Evolutionary conservation across 2,888 invertebrate genomes (phyloP), one percentile per base, ranked within the genome.

Genomic region (Mactromeris polynyma): DNA sequence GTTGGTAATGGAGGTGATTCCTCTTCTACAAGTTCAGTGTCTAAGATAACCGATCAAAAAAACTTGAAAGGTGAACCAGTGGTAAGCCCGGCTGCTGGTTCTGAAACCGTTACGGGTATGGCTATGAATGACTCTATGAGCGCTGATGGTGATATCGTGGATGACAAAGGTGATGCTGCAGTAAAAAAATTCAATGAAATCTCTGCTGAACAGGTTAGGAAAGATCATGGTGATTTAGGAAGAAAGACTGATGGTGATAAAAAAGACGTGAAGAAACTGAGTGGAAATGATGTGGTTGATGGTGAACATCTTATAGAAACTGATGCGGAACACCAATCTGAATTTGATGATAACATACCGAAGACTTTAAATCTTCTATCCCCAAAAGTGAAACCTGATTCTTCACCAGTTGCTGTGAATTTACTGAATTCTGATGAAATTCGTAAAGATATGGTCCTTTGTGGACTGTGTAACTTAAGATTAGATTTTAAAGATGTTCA

Each of bases 61-160:
- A 84, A 84, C 84, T 84, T 84, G 84, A 0, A 78, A 54, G 84
- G 84, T 84, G 84, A 84, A 78, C 54, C 84, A 84, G 84, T 42
- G 77, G 78, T 78, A 51, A 54, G 33, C 84, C 84, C 84, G 84
- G 84, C 78, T 73, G 78, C 78, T 84, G 84, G 84, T 78, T 84
- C 84, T 33, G 26, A 38, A 46, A 54, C 73, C 84, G 2, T 54
- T 36, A 78, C 84, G 84, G 84, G 84, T 73, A 46, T 17, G 26
- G 11, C 38, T 33, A 9, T 36, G 26, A 58, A 26, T n/a, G 58
- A 58, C 6, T 46, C 14, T 46, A 26, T 26, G 6, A 64, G 26
- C 58, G 21, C 73, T 33, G 73, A 73, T 7, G 11, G 14, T 33
- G 33, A 73, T 26, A 26, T 17, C 9, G 14, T 7, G 2, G 17